phyloP scores from a whole-genome alignment of 1,140 invertebrate species.

The Leptinotarsa undecemlineata region DNA sequence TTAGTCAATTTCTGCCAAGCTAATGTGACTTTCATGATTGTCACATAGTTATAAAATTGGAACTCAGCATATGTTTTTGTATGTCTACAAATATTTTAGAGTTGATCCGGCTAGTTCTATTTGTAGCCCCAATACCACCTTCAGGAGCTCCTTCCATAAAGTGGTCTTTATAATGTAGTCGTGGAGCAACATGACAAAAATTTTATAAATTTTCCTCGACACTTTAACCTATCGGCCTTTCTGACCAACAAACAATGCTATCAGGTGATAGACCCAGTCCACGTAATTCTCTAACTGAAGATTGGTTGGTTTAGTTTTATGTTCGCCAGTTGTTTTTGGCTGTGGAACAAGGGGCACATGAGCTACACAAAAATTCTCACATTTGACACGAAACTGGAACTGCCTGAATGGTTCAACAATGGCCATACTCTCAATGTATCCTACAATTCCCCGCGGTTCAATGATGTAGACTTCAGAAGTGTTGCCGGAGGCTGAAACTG shows the following conservation, averaged over 20 bases:
- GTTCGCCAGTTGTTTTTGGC: slow-evolving; percentile 80
- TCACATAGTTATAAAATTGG: too few relatives aligned
- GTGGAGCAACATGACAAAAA: slow-evolving; percentile 92
- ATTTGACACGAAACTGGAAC: slow-evolving; percentile 91
- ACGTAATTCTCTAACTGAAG: slow-evolving; percentile 88
- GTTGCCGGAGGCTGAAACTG: slow-evolving; percentile 77
- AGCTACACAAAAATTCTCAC: slow-evolving; percentile 92
- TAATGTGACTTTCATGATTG: too few relatives aligned
- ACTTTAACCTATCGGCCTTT: slow-evolving; percentile 76
- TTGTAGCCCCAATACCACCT: too few relatives aligned
- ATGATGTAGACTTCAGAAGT: slow-evolving; percentile 88
- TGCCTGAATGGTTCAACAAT: slow-evolving; percentile 99
- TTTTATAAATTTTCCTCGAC: slow-evolving; percentile 95
- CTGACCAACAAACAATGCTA: slow-evolving; percentile 92
- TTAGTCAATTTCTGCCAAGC: too few relatives aligned
- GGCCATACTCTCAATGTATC: slow-evolving; percentile 99
- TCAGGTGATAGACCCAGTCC: slow-evolving; percentile 95
- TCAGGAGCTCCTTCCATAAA: too few relatives aligned
- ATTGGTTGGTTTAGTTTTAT: slow-evolving; percentile 99
- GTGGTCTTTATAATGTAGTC: too few relatives aligned
- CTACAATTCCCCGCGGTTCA: slow-evolving; percentile 96
- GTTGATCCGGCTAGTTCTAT: too few relatives aligned
- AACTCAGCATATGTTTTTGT: too few relatives aligned
- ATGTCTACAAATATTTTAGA: too few relatives aligned
- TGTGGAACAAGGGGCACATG: slow-evolving; percentile 95